Evolutionary conservation across 2,113 vertebrate species (phyloP).

Genomic region (Butorides virescens): DNA sequence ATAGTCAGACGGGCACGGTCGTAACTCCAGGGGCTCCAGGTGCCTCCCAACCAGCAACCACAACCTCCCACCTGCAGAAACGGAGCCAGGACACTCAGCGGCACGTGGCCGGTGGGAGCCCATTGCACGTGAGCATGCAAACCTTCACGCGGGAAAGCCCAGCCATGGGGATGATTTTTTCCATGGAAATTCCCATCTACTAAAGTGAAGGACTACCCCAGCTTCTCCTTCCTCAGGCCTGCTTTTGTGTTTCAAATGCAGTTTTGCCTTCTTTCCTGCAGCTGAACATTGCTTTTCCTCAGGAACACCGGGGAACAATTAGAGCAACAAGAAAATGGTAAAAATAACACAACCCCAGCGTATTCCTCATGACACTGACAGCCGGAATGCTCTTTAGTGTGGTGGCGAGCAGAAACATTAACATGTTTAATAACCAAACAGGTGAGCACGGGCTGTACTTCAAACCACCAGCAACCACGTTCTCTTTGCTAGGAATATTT

Average conservation of each 20-base stretch:
- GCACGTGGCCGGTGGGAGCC: not conserved
- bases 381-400: not conserved
- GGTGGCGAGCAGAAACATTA: constrained; percentile 9
- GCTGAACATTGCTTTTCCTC: not conserved
- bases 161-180: not conserved
- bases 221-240: not conserved
- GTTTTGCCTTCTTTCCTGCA: not conserved
- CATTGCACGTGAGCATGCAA: fast-evolving
- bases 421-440: not conserved
- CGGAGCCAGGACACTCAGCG: not conserved
- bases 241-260: not conserved
- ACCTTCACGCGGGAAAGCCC: not conserved
- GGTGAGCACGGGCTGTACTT: not conserved
- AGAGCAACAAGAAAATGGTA: not conserved
- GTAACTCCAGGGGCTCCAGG: not conserved
- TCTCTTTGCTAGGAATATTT: not conserved
- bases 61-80: not conserved
- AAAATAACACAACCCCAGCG: constrained; percentile 40
- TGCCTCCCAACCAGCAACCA: not conserved
- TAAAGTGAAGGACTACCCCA: not conserved
- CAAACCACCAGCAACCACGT: not conserved
- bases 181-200: not conserved
- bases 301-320: constrained; percentile 17
- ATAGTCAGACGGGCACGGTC: fast-evolving
- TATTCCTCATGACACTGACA: not conserved